A percentile compares a stretch with the other conserved stretches of the same genome.
phyloP scores from a whole-genome alignment of 1,140 invertebrate species.

The Microplitis demolitor region DNA sequence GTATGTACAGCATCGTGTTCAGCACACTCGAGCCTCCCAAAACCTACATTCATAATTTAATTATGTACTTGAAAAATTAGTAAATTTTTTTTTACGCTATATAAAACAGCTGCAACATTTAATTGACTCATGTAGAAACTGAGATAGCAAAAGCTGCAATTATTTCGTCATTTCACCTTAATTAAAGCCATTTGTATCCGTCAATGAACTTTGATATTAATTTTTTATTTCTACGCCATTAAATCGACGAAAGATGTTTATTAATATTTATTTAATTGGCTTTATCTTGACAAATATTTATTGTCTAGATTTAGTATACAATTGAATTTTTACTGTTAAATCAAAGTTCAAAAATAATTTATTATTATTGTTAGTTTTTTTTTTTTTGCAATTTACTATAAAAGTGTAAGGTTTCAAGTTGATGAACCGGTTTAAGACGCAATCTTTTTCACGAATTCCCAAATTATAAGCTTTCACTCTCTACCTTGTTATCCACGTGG shows the following conservation, averaged over 20 bases:
- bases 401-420: background rate
- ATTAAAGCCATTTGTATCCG: no score
- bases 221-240: no score
- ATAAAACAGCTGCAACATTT: background rate
- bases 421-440: background rate
- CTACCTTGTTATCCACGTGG: background rate
- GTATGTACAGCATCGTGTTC: conserved; percentile 90
- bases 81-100: background rate
- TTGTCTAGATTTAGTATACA: no score
- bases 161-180: no score
- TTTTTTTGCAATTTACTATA: background rate
- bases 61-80: background rate
- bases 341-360: no score
- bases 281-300: no score
- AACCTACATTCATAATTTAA: conserved; percentile 51
- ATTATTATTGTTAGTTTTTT: no score
- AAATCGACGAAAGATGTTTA: no score
- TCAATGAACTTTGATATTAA: no score
- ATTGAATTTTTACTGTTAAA: no score
- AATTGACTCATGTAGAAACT: background rate
- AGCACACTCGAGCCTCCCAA: conserved; percentile 86
- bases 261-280: no score
- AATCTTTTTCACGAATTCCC: background rate
- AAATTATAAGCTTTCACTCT: conserved; percentile 2
- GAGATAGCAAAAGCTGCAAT: no score